A percentile compares a stretch with the other conserved stretches of the same genome.
phyloP scores from a whole-genome alignment of 2,797 vertebrate genomes.

The Sebastiscus tertius region DNA sequence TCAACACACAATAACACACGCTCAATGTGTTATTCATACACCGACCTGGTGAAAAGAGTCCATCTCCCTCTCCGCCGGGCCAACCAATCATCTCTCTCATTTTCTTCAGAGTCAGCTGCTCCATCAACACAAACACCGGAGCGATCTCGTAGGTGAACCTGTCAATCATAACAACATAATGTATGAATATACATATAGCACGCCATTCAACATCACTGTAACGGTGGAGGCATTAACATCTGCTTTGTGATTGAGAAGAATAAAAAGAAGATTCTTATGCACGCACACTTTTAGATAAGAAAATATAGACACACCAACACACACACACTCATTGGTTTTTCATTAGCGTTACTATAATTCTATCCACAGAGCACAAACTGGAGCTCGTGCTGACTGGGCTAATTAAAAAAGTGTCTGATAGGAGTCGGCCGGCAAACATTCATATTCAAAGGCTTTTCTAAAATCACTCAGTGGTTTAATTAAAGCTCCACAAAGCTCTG shows the following conservation, averaged over 20 bases:
- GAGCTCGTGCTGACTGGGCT: conserved; percentile 66
- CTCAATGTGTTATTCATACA: background rate
- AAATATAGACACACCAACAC: background rate
- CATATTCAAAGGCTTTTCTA: conserved; percentile 75
- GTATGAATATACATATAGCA: background rate
- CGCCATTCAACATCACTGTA: background rate
- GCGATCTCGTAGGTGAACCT: conserved; percentile 99
- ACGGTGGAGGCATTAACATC: background rate
- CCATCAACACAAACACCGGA: conserved; percentile 99
- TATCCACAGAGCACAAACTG: conserved; percentile 45
- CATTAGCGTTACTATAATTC: conserved; percentile 59
- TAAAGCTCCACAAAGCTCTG: conserved; percentile 81
- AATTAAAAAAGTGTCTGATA: conserved; percentile 82
- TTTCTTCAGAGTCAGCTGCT: conserved; percentile 98
- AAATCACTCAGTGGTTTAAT: conserved; percentile 77
- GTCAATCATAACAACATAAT: conserved; percentile 34
- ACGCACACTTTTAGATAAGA: conserved; percentile 16
- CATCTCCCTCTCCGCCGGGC: conserved; percentile 94
- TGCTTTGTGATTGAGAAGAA: background rate
- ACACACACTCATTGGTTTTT: conserved; percentile 26
- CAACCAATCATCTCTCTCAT: conserved; percentile 99
- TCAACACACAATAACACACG: background rate
- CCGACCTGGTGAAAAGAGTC: conserved; percentile 97
- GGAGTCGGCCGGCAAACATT: conserved; percentile 77
- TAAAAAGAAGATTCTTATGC: conserved; percentile 9